Evolutionary conservation across 35 echinoderm and acorn worm species (phyloP).

Genomic region (Ophiothrix spiculata): DNA sequence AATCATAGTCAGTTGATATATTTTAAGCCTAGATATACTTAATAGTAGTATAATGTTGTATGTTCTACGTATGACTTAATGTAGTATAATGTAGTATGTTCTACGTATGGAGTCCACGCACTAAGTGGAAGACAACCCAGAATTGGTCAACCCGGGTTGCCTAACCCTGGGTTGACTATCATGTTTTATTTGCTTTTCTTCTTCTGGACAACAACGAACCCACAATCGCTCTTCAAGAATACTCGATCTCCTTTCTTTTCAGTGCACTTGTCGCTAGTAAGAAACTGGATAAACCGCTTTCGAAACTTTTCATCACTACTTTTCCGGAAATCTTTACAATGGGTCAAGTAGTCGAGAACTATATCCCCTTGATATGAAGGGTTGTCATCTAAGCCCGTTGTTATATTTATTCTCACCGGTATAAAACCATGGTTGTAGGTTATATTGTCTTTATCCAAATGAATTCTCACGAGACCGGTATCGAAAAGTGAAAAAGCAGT

Average conservation of each 20-base stretch:
- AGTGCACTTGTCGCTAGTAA: not conserved
- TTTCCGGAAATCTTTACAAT: not conserved
- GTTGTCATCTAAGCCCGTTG: not conserved
- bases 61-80: too few species aligned
- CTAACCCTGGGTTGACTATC: too few species aligned
- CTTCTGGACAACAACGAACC: not conserved
- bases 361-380: not conserved
- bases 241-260: not conserved
- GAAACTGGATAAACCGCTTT: not conserved
- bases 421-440: not conserved
- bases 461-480: not conserved
- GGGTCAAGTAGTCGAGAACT: not conserved
- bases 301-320: not conserved
- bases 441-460: not conserved
- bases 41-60: too few species aligned
- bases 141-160: too few species aligned
- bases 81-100: too few species aligned
- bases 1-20: too few species aligned
- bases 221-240: not conserved
- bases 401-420: not conserved
- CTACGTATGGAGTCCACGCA: too few species aligned
- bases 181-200: too few species aligned
- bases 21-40: too few species aligned
- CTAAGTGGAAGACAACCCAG: too few species aligned
- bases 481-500: not conserved